phyloP scores from a whole-genome alignment of 2,113 vertebrate species.

The Choloepus hoffmanni region DNA sequence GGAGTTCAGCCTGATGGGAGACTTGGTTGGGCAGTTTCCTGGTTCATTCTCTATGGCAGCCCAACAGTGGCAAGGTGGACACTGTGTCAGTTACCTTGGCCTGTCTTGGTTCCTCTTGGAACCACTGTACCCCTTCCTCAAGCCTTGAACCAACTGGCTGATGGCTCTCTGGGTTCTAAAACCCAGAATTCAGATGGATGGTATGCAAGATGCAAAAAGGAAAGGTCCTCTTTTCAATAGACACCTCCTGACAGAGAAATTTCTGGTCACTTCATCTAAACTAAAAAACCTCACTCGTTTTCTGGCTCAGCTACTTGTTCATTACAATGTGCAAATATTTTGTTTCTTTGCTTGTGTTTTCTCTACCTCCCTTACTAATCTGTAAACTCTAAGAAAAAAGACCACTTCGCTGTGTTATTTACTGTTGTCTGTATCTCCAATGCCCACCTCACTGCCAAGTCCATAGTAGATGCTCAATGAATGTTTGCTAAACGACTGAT shows the following conservation, averaged over 20 bases:
- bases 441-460: background rate
- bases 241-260: background rate
- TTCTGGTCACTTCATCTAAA: background rate
- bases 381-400: background rate
- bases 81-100: background rate
- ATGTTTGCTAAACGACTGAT: background rate
- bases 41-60: background rate
- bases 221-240: background rate
- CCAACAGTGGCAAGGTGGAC: background rate
- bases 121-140: background rate
- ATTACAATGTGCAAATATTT: background rate
- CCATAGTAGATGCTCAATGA: background rate
- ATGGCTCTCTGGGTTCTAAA: background rate
- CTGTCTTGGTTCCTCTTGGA: background rate
- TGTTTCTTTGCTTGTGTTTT: background rate
- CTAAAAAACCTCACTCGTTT: background rate
- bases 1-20: background rate
- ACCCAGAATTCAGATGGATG: background rate
- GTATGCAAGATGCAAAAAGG: background rate
- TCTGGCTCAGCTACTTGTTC: background rate
- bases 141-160: background rate
- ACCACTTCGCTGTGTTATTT: background rate
- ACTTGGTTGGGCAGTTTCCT: background rate
- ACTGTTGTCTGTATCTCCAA: background rate
- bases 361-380: background rate